Conservation (phyloP, 2,888 invertebrate genomes). For the Syrista parreyssii region DNA sequence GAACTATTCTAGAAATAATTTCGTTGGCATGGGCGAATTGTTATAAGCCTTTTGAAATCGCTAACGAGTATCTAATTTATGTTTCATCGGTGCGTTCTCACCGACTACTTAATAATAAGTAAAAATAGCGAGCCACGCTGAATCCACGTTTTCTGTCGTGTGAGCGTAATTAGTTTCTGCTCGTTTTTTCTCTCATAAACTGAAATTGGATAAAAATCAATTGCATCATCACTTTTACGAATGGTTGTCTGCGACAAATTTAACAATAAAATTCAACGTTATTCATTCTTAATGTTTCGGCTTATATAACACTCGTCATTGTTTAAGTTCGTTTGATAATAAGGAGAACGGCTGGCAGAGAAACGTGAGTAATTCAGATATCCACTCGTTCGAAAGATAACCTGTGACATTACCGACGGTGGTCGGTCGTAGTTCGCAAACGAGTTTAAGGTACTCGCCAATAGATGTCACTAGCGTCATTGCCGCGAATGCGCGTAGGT, state of each 20-base stretch:
- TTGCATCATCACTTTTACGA: too few species aligned
- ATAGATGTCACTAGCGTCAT: not conserved
- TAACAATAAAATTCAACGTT: too few species aligned
- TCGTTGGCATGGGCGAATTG: not conserved
- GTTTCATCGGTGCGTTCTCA: not conserved
- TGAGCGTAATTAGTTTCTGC: not conserved
- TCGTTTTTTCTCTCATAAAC: not conserved
- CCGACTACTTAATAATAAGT: not conserved
- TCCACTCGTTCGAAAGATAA: not conserved
- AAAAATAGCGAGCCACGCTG: not conserved
- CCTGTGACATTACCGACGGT: not conserved
- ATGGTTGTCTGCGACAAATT: too few species aligned
- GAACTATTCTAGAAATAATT: not conserved
- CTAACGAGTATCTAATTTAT: not conserved
- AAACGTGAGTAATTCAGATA: not conserved
- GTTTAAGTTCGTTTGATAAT: not conserved
- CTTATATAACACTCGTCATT: too few species aligned
- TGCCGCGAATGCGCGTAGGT: not conserved
- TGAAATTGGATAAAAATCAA: too few species aligned
- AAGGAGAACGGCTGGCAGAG: not conserved
- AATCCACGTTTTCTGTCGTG: not conserved
- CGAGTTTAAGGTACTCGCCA: not conserved
- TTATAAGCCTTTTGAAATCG: not conserved
- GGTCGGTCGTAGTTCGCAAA: not conserved
- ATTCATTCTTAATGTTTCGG: too few species aligned